Percentiles rank a stretch among this genome's conserved stretches.
Conservation (phyloP, 37 sponge, comb jelly and placozoan genomes). For the Halichondria panicea region DNA sequence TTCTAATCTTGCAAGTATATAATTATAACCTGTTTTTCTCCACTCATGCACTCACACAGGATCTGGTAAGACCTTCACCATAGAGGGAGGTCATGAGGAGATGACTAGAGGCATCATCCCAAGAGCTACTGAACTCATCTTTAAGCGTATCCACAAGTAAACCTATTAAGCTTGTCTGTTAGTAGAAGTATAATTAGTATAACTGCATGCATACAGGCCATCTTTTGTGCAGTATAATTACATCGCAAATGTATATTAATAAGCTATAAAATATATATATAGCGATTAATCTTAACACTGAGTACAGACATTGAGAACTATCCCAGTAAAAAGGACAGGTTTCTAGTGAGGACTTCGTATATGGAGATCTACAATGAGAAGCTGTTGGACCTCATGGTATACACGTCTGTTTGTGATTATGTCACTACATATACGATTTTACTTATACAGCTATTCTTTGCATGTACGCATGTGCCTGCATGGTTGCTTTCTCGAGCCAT, state of each 20-base stretch:
- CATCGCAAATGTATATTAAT: no score
- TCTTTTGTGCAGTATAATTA: no score
- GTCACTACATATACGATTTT: not conserved
- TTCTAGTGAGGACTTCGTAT: constrained; percentile 81
- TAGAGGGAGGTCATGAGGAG: constrained; percentile 70
- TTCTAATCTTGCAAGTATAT: not conserved
- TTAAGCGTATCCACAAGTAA: no score
- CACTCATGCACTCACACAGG: constrained; percentile 44
- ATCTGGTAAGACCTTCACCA: constrained; percentile 91
- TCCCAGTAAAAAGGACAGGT: constrained; percentile 58
- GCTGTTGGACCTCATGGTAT: constrained; percentile 80
- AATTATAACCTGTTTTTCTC: not conserved
- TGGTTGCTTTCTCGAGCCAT: not conserved
- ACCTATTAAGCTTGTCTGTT: no score
- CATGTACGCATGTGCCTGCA: not conserved
- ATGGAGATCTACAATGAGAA: constrained; percentile 93
- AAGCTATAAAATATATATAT: no score
- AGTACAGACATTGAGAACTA: constrained; percentile 66
- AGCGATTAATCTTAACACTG: not conserved
- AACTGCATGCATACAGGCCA: no score
- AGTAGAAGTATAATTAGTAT: no score
- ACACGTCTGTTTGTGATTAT: no score
- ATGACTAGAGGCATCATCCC: constrained; percentile 72
- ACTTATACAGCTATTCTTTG: not conserved
- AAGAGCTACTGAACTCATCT: constrained; percentile 80